phyloP scores from a whole-genome alignment of 2,888 invertebrate species.

The Taphrorychus bicolor region DNA sequence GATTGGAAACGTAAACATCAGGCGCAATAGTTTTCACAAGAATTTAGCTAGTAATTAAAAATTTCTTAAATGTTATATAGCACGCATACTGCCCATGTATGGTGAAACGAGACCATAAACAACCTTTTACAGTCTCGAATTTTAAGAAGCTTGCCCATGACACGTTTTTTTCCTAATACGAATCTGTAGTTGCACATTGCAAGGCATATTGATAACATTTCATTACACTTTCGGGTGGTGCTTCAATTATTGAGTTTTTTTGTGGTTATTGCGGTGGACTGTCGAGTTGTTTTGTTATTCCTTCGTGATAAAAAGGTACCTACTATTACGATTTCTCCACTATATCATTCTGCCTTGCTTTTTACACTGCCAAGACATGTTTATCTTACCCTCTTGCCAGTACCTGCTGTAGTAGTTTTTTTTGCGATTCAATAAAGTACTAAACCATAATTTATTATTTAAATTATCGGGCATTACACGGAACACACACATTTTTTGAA shows the following conservation, averaged over 20 bases:
- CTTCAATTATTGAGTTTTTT: not conserved
- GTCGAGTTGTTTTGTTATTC: no score
- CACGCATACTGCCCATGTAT: slow-evolving; percentile 11
- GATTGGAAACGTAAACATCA: no score
- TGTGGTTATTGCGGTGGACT: not conserved
- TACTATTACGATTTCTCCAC: no score
- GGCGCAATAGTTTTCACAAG: no score
- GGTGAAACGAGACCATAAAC: slow-evolving; percentile 12
- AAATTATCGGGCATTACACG: not conserved
- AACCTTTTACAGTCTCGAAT: slow-evolving; percentile 18
- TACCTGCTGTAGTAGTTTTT: no score
- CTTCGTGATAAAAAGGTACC: no score
- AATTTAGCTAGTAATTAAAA: slow-evolving; percentile 1
- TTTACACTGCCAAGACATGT: no score
- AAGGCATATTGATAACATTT: no score
- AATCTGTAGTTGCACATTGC: no score
- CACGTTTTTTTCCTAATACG: slow-evolving; percentile 13
- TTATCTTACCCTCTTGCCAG: no score
- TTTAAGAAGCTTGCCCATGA: slow-evolving; percentile 26
- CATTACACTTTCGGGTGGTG: not conserved
- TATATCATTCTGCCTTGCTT: no score
- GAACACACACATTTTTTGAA: not conserved
- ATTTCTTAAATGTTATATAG: not conserved
- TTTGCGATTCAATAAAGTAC: no score
- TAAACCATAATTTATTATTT: not conserved